Percentiles rank a stretch among this genome's conserved stretches.
Evolutionary conservation across 2,797 vertebrate species (phyloP).

Genomic region (Rhynchonycteris naso): DNA sequence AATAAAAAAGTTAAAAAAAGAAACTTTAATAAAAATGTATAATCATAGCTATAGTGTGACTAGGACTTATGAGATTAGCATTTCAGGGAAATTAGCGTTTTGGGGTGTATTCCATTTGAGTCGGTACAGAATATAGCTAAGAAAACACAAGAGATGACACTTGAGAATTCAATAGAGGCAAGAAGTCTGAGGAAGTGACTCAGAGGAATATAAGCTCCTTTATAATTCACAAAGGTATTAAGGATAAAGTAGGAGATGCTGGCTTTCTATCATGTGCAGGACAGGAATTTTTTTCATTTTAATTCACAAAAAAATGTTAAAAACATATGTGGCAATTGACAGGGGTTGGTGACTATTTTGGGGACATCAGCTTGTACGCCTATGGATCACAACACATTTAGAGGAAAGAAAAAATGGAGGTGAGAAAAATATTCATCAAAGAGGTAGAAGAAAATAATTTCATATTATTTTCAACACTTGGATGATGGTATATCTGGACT

Average conservation of each 20-base stretch:
- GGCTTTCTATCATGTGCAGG: not conserved
- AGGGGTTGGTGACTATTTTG: not conserved
- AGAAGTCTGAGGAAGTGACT: constrained; percentile 4
- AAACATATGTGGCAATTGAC: not conserved
- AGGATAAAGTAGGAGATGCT: not conserved
- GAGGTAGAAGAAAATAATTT: not conserved
- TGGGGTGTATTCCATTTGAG: not conserved
- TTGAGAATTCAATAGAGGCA: not conserved
- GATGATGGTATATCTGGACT: not conserved
- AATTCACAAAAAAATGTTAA: not conserved
- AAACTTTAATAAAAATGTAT: not conserved
- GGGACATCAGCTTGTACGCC: not conserved
- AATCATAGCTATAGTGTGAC: not conserved
- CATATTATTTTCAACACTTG: not conserved
- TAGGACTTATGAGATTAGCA: not conserved
- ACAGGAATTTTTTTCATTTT: not conserved
- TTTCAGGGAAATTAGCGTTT: not conserved
- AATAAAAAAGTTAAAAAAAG: not conserved
- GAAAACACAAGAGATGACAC: not conserved
- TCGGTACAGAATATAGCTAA: not conserved
- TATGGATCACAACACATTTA: not conserved
- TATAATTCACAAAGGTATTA: not conserved
- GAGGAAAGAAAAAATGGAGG: not conserved
- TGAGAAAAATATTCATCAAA: not conserved
- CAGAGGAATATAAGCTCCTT: not conserved